phyloP scores from a whole-genome alignment of 2,113 vertebrate species.

The Tylochromis polylepis region DNA sequence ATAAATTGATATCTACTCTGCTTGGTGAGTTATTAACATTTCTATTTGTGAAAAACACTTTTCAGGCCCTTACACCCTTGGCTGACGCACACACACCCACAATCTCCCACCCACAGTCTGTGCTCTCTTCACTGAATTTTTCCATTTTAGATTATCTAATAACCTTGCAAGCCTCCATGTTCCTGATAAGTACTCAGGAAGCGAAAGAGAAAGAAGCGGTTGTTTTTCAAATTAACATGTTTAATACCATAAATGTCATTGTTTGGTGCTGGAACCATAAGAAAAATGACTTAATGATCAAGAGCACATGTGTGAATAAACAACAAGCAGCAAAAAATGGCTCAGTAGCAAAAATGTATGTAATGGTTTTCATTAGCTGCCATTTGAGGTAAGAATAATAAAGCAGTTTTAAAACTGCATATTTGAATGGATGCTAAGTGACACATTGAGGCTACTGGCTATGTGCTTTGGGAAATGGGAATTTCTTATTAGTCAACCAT shows the following conservation, averaged over 20 bases:
- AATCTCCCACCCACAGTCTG: constrained; percentile 11
- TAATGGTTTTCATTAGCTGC: not conserved
- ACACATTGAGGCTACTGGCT: not conserved
- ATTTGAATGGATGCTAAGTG: not conserved
- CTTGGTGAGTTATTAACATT: constrained; percentile 67
- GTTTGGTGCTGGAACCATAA: not conserved
- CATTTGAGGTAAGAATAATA: not conserved
- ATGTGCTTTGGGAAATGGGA: not conserved
- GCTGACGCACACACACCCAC: constrained; percentile 56
- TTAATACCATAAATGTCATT: not conserved
- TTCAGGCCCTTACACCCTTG: constrained; percentile 41
- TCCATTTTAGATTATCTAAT: constrained; percentile 65
- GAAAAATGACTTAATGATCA: not conserved
- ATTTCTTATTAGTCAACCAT: not conserved
- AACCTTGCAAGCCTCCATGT: constrained; percentile 40
- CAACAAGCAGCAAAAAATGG: not conserved
- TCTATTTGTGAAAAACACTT: constrained; percentile 66
- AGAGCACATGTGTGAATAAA: not conserved
- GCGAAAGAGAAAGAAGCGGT: not conserved
- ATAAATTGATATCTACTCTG: constrained; percentile 56
- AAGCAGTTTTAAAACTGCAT: not conserved
- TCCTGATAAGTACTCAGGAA: constrained; percentile 21
- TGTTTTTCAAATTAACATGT: not conserved
- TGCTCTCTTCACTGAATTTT: constrained; percentile 58
- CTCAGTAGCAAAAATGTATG: not conserved